Evolutionary conservation across 2,888 invertebrate species (phyloP).

Genomic region (Metopia argyrocephala): DNA sequence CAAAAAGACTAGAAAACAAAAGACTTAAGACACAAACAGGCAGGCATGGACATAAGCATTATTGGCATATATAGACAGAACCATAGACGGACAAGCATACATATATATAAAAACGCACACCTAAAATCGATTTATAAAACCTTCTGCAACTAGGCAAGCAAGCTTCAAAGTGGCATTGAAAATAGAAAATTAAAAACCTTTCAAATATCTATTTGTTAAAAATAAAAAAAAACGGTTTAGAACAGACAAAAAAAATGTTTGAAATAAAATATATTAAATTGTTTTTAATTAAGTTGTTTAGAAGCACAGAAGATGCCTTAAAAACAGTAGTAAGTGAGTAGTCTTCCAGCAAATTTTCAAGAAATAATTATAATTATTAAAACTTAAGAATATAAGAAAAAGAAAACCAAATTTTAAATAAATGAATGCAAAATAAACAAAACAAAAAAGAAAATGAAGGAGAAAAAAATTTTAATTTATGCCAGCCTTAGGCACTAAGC

Average conservation of each 20-base stretch:
- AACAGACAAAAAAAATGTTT: constrained; percentile 6
- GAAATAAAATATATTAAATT: constrained; percentile 59
- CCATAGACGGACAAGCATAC: neutral
- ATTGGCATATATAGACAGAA: neutral
- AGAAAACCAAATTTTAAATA: no score
- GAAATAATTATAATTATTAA: constrained; percentile 58
- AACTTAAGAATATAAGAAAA: constrained; percentile 1
- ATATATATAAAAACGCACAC: neutral
- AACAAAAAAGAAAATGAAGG: no score
- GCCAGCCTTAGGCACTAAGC: constrained; percentile 42
- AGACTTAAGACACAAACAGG: constrained; percentile 5
- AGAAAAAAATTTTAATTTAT: constrained; percentile 12
- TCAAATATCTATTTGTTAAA: no score
- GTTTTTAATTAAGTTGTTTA: constrained; percentile 62
- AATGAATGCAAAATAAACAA: constrained; percentile 22
- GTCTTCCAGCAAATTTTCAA: constrained; percentile 48
- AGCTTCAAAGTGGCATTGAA: neutral
- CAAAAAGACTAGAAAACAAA: constrained; percentile 24
- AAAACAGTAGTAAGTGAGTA: constrained; percentile 49
- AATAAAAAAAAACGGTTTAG: neutral
- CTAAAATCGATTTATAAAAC: constrained; percentile 17
- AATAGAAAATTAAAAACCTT: neutral
- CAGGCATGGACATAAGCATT: neutral
- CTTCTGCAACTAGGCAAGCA: neutral
- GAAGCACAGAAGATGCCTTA: neutral